Base-by-base conservation (phyloP, 2,797 vertebrate species). In the Alca torda region DNA sequence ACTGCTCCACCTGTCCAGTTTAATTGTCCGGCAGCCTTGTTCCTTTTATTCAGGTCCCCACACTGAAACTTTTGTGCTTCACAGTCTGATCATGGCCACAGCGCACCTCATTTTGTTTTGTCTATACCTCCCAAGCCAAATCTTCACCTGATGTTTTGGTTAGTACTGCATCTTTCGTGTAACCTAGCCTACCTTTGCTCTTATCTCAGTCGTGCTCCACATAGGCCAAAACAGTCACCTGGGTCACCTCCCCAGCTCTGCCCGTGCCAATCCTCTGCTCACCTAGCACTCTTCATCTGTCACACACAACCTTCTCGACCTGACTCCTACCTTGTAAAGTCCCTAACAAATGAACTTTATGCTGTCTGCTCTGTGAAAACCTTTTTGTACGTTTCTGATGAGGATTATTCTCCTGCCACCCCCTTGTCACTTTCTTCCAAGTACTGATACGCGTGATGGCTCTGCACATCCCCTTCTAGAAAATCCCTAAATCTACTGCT, bases 381-480 rank as follows among this genome's bases (percentile, higher is more conserved):
- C 5, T 65, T 76, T 65, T 43, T 1, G 3, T 21, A 31, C 0
- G 0, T 30, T 43, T 68, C 65, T 53, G 35, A n/a, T 23, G 12
- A 51, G 10, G 9, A 57, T 43, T 81, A 1, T 48, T 59, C 43
- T 16, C 12, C 53, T 76, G 46, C 20, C 28, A 39, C 4, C 3
- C 11, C 10, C 21, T 43, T 51, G 10, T 35, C 65, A 23, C 17
- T 74, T 78, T 67, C 53, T 53, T 70, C 64, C 53, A 75, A 59
- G 53, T 19, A 33, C 33, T 30, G 60, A 83, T 53, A 65, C 0
- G 11, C 20, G 37, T 1, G 4, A 67, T 23, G 31, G 18, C 43
- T 81, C 35, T 43, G 30, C 21, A 21, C 35, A 81, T 53, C 9
- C 90, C 19, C 23, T 65, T 72, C 43, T 26, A 82, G 54, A 89